Conservation (phyloP, 2,113 vertebrate genomes). For the Copsychus sechellarum region DNA sequence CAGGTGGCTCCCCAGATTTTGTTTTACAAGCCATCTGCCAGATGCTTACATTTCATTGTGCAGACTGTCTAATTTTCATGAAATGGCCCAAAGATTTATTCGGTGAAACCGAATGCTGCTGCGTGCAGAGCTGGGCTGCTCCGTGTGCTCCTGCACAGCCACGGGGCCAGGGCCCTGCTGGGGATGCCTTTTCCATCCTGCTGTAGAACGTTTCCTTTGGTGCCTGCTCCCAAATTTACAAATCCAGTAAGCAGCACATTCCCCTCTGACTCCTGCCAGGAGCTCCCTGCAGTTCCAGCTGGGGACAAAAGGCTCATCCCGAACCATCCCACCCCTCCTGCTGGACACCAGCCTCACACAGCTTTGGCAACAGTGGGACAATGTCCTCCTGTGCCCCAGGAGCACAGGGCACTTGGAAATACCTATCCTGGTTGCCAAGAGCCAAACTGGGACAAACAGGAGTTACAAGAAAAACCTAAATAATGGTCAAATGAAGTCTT, state of each 20-base stretch:
- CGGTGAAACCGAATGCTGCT: constrained; percentile 30
- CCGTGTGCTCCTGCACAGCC: not conserved
- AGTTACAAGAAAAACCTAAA: not conserved
- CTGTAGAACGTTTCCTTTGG: fast-evolving
- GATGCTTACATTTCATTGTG: constrained; percentile 33
- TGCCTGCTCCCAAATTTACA: not conserved
- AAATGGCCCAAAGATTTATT: constrained; percentile 50
- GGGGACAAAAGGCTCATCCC: not conserved
- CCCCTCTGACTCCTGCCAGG: not conserved
- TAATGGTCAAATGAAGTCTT: not conserved
- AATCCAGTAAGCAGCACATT: not conserved
- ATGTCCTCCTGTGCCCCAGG: fast-evolving
- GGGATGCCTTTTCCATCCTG: not conserved
- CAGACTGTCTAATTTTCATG: constrained; percentile 41
- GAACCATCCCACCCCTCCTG: not conserved
- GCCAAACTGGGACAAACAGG: not conserved
- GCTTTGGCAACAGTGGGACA: fast-evolving
- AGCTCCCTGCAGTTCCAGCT: not conserved
- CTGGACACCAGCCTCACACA: not conserved
- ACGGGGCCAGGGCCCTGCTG: fast-evolving
- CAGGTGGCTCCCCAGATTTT: constrained; percentile 58
- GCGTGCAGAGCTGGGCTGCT: not conserved
- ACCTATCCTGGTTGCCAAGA: fast-evolving
- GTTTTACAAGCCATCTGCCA: constrained; percentile 71
- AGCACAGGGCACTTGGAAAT: fast-evolving